phyloP scores from a whole-genome alignment of 2,797 vertebrate species.

The Takifugu ocellatus region DNA sequence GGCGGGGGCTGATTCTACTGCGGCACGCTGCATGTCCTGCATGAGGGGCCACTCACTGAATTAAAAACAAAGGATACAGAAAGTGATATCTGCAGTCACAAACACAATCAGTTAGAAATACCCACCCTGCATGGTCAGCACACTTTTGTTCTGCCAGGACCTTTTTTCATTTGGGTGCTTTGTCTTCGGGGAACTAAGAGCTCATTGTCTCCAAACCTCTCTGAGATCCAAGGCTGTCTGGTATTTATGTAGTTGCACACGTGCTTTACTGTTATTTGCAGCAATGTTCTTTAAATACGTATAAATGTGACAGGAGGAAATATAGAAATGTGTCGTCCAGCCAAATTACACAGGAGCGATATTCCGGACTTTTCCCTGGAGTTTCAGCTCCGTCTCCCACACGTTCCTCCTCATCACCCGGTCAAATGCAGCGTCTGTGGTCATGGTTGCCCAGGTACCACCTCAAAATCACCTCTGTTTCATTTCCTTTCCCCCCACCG shows the following conservation, averaged over 20 bases:
- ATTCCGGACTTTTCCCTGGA: background rate
- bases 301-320: constrained; percentile 4
- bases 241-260: constrained; percentile 3
- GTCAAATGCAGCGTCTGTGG: constrained; percentile 17
- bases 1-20: constrained; percentile 32
- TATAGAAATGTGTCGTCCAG: background rate
- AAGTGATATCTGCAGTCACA: constrained; percentile 14
- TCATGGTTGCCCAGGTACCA: constrained; percentile 32
- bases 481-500: constrained; percentile 36
- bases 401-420: constrained; percentile 8
- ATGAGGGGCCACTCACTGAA: constrained; percentile 16
- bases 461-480: constrained; percentile 59
- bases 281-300: constrained; percentile 12
- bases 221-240: constrained; percentile 4
- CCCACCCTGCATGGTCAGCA: constrained; percentile 26
- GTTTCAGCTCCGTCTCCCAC: constrained; percentile 10
- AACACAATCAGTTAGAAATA: constrained; percentile 28
- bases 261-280: constrained; percentile 10
- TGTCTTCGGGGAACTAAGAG: constrained; percentile 7
- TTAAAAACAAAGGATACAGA: background rate
- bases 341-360: no score
- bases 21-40: constrained; percentile 44
- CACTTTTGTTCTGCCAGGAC: constrained; percentile 30
- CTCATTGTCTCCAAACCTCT: constrained; percentile 31
- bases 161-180: constrained; percentile 5